Base-by-base conservation (phyloP, 2,888 invertebrate species). In the Agriopis marginaria region DNA sequence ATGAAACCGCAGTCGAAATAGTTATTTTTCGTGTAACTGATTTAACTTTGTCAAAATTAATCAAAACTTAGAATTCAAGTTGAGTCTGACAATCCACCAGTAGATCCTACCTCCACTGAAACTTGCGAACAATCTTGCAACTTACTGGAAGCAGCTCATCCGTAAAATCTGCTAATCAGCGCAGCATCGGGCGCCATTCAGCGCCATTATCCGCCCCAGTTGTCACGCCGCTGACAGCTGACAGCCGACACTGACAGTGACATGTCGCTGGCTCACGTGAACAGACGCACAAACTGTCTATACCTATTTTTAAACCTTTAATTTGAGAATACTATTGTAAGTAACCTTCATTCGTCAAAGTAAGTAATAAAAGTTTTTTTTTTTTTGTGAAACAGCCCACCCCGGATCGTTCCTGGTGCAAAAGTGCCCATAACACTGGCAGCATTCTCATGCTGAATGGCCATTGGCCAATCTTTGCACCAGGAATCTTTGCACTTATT, bases 121-220 rank as follows among this genome's bases (percentile, higher is more conserved):
- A 58, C 53, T 63, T 53, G 45, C 14, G 47, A 68, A 68, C 63
- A 63, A 63, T 60, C 59, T 32, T 7, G 39, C 7, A 53, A 63
- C 56, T 55, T 50, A 42, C 53, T 58, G 32, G 14, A 49, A 32
- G 6, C 50, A 42, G n/a, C 47, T 63, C 54, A 59, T 23, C 59
- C 53, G 54, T 63, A 17, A 59, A 64, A 68, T 65, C 45, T 55
- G 55, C 51, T 64, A 55, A 61, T 64, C 68, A 69, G 55, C 55
- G 61, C 7, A 59, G 53, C 68, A 44, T 51, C 45, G 40, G 49
- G 45, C 44, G 54, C 42, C 55, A 60, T 55, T 54, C 42, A 42
- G 64, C 51, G 49, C 32, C 65, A 60, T 68, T 64, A 68, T 40
- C 60, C 55, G 64, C 61, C 39, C 61, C 51, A 62, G 56, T 45